Evolutionary conservation across 2,888 invertebrate species (phyloP), one percentile per base, ranked within the genome.

Genomic region (Habroteleia sp.): DNA sequence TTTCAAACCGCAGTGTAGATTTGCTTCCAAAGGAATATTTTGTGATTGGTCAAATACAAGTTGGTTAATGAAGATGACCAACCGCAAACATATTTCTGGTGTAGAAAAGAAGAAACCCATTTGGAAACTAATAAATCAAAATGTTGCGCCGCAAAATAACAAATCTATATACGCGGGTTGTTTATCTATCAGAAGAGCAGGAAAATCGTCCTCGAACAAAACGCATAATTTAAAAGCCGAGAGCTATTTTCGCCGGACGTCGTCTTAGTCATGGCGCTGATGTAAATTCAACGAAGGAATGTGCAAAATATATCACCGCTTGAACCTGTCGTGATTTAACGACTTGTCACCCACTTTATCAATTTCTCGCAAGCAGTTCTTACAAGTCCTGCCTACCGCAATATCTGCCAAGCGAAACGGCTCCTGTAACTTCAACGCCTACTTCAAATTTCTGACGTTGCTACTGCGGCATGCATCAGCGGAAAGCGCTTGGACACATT

Each of bases 261-360:
- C 25, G 41, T 14, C 54, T 65, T 44, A 44, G 44, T 60, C 44
- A 29, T n/a, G 17, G 14, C 31, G 29, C n/a, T 31, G 27, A 48
- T 46, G 41, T 62, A 66, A 54, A 62, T 68, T 54, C 50, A 44
- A 41, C 11, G 27, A 11, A 35, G 41, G 35, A 74, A 66, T 68
- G 29, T 56, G 48, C 48, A 31, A 71, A 62, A 76, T 60, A 68
- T 66, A 68, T 72, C 58, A 62, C 50, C 23, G 27, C 39, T 27
- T 54, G 65, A 79, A 79, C 77, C 78, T 77, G 79, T 56, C 74
- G 81, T 85, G 82, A 84, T 85, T 84, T 84, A 85, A 83, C 83
- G 84, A 84, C 83, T 85, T 86, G 85, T 85, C 86, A 85, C 80
- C 82, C 77, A 82, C 83, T 84, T 84, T 84, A 84, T 86, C 84